Evolutionary conservation across 2,113 vertebrate genomes (phyloP).

Genomic region (Rutilus rutilus): DNA sequence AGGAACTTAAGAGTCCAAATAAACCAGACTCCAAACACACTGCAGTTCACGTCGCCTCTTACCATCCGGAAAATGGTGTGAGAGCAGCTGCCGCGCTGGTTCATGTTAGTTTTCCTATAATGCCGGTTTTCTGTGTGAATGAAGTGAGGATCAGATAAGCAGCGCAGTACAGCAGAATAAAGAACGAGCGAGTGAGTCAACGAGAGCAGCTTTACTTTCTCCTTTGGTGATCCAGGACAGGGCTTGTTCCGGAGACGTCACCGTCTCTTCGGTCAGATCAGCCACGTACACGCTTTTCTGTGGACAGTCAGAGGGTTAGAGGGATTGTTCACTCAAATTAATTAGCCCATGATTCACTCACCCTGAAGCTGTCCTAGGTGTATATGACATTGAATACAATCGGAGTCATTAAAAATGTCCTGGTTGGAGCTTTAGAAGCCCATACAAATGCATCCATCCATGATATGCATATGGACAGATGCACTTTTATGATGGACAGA

Average conservation of each 20-base stretch:
- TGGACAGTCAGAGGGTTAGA: not conserved
- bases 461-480: no score
- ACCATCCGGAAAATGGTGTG: slow-evolving; percentile 98
- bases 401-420: no score
- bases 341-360: no score
- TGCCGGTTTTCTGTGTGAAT: slow-evolving; percentile 85
- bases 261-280: slow-evolving; percentile 91
- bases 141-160: not conserved
- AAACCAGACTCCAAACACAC: not conserved
- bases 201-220: slow-evolving; percentile 83
- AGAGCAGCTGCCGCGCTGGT: slow-evolving; percentile 92
- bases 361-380: no score
- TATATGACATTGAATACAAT: no score
- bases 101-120: slow-evolving; percentile 97
- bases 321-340: no score
- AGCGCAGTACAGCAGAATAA: not conserved
- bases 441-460: no score
- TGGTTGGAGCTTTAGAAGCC: no score
- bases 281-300: slow-evolving; percentile 93
- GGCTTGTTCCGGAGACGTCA: slow-evolving; percentile 84
- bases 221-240: slow-evolving; percentile 91
- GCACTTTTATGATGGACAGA: no score
- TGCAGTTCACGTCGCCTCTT: slow-evolving; percentile 47
- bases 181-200: not conserved
- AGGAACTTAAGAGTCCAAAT: not conserved